Percentiles rank a stretch among this genome's conserved stretches.
Conservation (phyloP, 1,140 invertebrate genomes). For the Pseudomyrmex sp. region DNA sequence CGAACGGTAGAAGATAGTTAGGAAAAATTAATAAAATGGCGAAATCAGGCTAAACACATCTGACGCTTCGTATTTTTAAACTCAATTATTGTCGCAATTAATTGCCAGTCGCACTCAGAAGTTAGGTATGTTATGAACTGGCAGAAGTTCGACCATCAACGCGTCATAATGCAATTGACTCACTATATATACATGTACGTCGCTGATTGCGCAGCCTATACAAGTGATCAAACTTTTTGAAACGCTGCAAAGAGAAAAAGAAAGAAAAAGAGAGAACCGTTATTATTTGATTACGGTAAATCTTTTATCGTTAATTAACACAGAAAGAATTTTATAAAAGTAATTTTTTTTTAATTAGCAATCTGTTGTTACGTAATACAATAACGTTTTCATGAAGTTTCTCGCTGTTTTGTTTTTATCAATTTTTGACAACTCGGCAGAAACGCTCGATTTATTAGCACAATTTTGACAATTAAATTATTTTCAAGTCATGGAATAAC, state of each 20-base stretch:
- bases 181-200: conserved; percentile 24
- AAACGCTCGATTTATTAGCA: background rate
- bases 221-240: conserved; percentile 50
- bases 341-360: background rate
- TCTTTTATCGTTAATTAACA: background rate
- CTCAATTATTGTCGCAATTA: conserved; percentile 75
- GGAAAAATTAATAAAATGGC: conserved; percentile 47
- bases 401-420: no score
- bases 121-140: conserved; percentile 72
- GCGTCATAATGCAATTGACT: conserved; percentile 70
- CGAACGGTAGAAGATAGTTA: background rate
- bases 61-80: conserved; percentile 54
- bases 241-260: conserved; percentile 5
- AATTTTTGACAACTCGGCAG: background rate
- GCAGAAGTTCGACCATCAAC: conserved; percentile 59
- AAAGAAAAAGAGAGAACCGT: conserved; percentile 10
- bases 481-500: conserved; percentile 23
- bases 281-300: conserved; percentile 8
- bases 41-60: conserved; percentile 37
- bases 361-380: background rate
- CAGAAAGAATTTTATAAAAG: background rate
- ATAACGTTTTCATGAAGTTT: background rate
- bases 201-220: conserved; percentile 63
- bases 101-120: conserved; percentile 55
- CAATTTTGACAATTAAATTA: no score